Conservation (phyloP, 2,888 invertebrate genomes). For the Cylloceria caligata region DNA sequence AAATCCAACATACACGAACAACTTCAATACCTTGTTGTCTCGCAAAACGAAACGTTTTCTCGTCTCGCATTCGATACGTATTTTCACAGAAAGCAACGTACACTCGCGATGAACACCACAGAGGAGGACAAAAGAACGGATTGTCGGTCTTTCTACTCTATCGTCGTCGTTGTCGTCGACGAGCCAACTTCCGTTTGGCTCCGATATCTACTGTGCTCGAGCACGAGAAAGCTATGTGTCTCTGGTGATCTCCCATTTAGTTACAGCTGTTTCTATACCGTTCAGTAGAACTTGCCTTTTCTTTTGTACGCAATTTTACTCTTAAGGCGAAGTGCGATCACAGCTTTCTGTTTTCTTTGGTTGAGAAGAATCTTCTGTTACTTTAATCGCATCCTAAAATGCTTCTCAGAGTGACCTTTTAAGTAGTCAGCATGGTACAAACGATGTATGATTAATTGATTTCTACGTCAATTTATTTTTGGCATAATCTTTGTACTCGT, state of each 20-base stretch:
- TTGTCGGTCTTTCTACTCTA: slow-evolving; percentile 50
- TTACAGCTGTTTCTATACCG: not conserved
- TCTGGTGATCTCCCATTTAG: slow-evolving; percentile 8
- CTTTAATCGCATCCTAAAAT: not conserved
- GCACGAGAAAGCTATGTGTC: slow-evolving; percentile 11
- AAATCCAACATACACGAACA: slow-evolving; percentile 42
- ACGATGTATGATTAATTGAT: too few species aligned
- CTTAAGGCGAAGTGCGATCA: not conserved
- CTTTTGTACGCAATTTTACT: not conserved
- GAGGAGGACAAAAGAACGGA: slow-evolving; percentile 50
- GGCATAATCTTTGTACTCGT: too few species aligned
- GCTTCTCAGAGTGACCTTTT: not conserved
- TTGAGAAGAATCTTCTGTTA: not conserved
- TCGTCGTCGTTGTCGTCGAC: slow-evolving; percentile 33
- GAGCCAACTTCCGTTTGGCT: slow-evolving; percentile 58
- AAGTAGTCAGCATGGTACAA: too few species aligned
- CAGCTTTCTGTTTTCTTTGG: slow-evolving; percentile 1
- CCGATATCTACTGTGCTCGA: slow-evolving; percentile 5
- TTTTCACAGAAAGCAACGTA: slow-evolving; percentile 32
- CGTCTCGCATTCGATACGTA: slow-evolving; percentile 51
- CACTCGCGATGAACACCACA: not conserved
- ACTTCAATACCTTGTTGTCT: slow-evolving; percentile 24
- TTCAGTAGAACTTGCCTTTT: not conserved
- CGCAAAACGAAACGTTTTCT: slow-evolving; percentile 40
- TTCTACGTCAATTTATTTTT: too few species aligned